These are phyloP conservation scores for Bufo bufo DNA, from an alignment of 2,113 vertebrate species.

Conservation along the genomic window DNA sequence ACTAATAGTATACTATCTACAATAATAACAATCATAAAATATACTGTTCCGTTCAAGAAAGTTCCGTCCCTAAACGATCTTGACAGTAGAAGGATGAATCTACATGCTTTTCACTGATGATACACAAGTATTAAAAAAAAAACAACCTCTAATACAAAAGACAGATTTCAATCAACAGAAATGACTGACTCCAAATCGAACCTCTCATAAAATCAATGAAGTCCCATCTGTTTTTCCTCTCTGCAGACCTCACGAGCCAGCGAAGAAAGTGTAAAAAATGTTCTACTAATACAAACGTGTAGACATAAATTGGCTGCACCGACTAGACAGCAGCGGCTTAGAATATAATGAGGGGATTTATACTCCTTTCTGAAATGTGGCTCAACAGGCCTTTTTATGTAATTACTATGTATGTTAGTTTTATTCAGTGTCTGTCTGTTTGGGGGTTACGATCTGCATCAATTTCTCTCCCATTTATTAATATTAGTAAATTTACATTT, in stretches of 20 bases:
- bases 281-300: slow-evolving; percentile 42
- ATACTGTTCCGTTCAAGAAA: neutral
- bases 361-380: slow-evolving; percentile 42
- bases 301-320: slow-evolving; percentile 46
- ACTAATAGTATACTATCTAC: neutral
- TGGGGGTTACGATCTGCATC: slow-evolving; percentile 12
- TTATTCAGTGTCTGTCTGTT: slow-evolving; percentile 35
- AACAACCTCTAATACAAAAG: slow-evolving; percentile 21
- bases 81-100: neutral
- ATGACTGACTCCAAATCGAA: slow-evolving; percentile 24
- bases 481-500: neutral
- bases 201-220: slow-evolving; percentile 40
- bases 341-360: slow-evolving; percentile 55
- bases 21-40: neutral
- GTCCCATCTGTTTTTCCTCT: slow-evolving; percentile 47
- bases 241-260: slow-evolving; percentile 22
- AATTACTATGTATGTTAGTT: slow-evolving; percentile 53
- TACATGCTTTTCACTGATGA: neutral
- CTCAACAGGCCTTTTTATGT: slow-evolving; percentile 23
- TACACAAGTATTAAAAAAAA: neutral
- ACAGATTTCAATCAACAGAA: slow-evolving; percentile 44
- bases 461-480: slow-evolving; percentile 6
- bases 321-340: slow-evolving; percentile 56
- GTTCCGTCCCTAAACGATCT: neutral
- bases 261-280: slow-evolving; percentile 30